Evolutionary conservation across 1,140 invertebrate genomes (phyloP), one percentile per base, ranked within the genome.

Genomic region (Lerema accius): DNA sequence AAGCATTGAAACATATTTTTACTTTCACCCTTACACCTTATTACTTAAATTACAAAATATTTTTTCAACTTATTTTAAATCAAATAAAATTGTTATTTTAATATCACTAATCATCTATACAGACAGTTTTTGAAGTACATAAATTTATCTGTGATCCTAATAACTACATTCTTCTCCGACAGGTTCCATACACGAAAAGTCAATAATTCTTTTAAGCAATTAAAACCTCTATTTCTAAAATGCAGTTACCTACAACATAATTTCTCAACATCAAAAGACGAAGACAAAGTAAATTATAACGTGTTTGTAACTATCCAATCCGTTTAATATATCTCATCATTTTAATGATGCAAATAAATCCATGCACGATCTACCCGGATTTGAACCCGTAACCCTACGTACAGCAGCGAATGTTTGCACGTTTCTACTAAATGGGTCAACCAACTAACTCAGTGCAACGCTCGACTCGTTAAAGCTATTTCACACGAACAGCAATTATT

Each of bases 331-430:
- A 32, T 32, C 28, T 32, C 28, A 32, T 32, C 19, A 37, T n/a
- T 26, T 10, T 55, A 55, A 55, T 37, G 48, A 50, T 15, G 40
- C 40, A 56, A 6, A 40, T 42, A 45, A 13, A 56, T 32, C 40
- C 19, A 17, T 15, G 23, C 53, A 56, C 53, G 53, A 43, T 56
- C 19, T 43, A 46, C 32, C 11, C 23, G 23, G 53, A 46, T 58
- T 58, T 58, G 53, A 58, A 46, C 53, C 42, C 26, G 28, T 58
- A 45, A 46, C 53, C 53, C 53, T 45, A 28, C 40, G 19, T 28
- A 16, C 13, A 14, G 13, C 53, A 42, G 37, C 37, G 37, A 55
- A 55, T 40, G 26, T 35, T 58, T 55, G 51, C 51, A 55, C 51
- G 51, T 40, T 43, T 23, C n/a, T 7, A 11, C 39, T 43, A 23